Conservation (phyloP, 2,888 invertebrate species). For the Pachydiplax longipennis region DNA sequence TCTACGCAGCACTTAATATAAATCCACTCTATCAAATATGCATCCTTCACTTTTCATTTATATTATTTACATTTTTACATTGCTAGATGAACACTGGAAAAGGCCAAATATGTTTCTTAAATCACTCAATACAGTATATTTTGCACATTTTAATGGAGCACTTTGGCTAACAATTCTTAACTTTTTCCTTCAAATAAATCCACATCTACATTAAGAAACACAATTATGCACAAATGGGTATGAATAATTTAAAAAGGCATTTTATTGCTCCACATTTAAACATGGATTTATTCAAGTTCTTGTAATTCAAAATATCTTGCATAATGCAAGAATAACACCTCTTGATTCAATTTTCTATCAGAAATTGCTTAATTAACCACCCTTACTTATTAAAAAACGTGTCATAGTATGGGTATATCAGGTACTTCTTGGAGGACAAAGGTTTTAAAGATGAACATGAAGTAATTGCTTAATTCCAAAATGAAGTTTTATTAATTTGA, state of each 20-base stretch:
- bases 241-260: slow-evolving; percentile 38
- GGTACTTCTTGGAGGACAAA: slow-evolving; percentile 43
- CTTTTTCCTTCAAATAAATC: slow-evolving; percentile 32
- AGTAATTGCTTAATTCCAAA: slow-evolving; percentile 27
- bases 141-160: slow-evolving; percentile 41
- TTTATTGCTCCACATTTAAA: slow-evolving; percentile 43
- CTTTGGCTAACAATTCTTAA: slow-evolving; percentile 24
- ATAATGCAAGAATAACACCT: slow-evolving; percentile 41
- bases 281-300: slow-evolving; percentile 32
- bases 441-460: slow-evolving; percentile 36
- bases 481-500: slow-evolving; percentile 27
- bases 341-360: slow-evolving; percentile 36
- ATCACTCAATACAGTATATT: not conserved
- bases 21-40: slow-evolving; percentile 25
- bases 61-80: slow-evolving; percentile 18
- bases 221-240: slow-evolving; percentile 24
- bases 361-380: slow-evolving; percentile 39
- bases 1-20: slow-evolving; percentile 38
- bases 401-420: slow-evolving; percentile 42
- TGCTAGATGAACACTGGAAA: slow-evolving; percentile 9
- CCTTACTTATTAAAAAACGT: slow-evolving; percentile 40
- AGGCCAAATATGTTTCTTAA: slow-evolving; percentile 35
- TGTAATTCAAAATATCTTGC: slow-evolving; percentile 39
- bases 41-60: slow-evolving; percentile 18
- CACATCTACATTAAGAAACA: slow-evolving; percentile 19